Evolutionary conservation across 1,140 invertebrate genomes (phyloP).

Genomic region (Parapsyche elsis): DNA sequence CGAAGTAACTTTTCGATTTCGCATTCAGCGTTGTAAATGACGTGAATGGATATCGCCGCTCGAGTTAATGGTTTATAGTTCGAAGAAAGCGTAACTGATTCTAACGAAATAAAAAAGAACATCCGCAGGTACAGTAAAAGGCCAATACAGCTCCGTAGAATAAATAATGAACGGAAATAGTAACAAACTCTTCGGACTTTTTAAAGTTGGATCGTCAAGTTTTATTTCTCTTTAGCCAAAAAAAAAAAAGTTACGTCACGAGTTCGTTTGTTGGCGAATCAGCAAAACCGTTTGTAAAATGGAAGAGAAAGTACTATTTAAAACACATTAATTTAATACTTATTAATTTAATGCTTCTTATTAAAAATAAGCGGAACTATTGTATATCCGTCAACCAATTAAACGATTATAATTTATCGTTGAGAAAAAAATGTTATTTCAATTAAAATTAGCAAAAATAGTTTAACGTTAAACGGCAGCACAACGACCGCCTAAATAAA

Average conservation of each 20-base stretch:
- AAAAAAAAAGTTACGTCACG: conserved; percentile 7
- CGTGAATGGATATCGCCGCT: background rate
- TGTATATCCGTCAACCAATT: too few relatives aligned
- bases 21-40: too few relatives aligned
- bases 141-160: conserved; percentile 19
- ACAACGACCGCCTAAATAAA: too few relatives aligned
- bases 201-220: conserved; percentile 36
- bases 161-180: conserved; percentile 38
- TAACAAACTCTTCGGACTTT: conserved; percentile 31
- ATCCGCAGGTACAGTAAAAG: conserved; percentile 1
- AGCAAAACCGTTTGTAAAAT: background rate
- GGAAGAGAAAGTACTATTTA: background rate
- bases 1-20: too few relatives aligned
- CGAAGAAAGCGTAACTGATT: conserved; percentile 13
- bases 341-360: too few relatives aligned
- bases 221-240: conserved; percentile 16
- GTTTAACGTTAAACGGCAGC: too few relatives aligned
- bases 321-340: too few relatives aligned
- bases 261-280: conserved; percentile 11
- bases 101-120: conserved; percentile 8
- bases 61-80: background rate
- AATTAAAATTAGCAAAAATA: too few relatives aligned
- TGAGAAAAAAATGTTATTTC: too few relatives aligned
- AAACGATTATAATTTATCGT: too few relatives aligned
- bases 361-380: too few relatives aligned